Conservation (phyloP, 2,797 vertebrate species). For the Poeciliopsis turneri region DNA sequence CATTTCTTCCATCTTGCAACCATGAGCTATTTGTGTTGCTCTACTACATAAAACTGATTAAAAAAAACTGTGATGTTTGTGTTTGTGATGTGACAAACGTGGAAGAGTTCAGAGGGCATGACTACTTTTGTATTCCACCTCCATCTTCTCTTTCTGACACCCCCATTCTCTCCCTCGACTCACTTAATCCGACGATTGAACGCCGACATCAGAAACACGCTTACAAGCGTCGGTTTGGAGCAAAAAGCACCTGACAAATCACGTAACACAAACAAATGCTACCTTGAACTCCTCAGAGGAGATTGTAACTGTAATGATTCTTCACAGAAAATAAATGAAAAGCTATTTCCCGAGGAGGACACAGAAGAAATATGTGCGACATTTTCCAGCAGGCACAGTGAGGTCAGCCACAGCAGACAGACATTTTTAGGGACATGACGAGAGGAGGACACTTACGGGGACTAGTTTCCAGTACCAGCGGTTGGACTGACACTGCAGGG, state of each 20-base stretch:
- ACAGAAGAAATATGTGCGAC: slow-evolving; percentile 32
- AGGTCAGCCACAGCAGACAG: slow-evolving; percentile 56
- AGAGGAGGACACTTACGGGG: slow-evolving; percentile 84
- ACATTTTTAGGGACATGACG: slow-evolving; percentile 35
- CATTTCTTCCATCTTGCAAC: background rate
- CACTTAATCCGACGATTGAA: slow-evolving; percentile 37
- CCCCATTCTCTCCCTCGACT: slow-evolving; percentile 33
- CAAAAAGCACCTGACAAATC: background rate
- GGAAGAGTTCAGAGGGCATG: background rate
- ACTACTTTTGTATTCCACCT: slow-evolving; percentile 8
- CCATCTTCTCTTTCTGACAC: slow-evolving; percentile 23
- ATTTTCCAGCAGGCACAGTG: slow-evolving; percentile 55
- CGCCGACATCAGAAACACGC: slow-evolving; percentile 31
- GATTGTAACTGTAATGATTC: background rate
- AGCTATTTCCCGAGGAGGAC: slow-evolving; percentile 13
- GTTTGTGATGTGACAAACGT: background rate
- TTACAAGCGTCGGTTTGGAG: slow-evolving; percentile 11
- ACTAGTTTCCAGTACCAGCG: slow-evolving; percentile 97
- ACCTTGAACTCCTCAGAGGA: slow-evolving; percentile 24
- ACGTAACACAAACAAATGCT: slow-evolving; percentile 17
- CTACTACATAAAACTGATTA: background rate
- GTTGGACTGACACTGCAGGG: slow-evolving; percentile 85
- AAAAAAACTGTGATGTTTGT: background rate
- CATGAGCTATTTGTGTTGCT: background rate
- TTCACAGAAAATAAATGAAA: slow-evolving; percentile 2